These are phyloP conservation scores for Myotis daubentonii DNA, from an alignment of 2,797 vertebrate genomes.

Conservation along the genomic window DNA sequence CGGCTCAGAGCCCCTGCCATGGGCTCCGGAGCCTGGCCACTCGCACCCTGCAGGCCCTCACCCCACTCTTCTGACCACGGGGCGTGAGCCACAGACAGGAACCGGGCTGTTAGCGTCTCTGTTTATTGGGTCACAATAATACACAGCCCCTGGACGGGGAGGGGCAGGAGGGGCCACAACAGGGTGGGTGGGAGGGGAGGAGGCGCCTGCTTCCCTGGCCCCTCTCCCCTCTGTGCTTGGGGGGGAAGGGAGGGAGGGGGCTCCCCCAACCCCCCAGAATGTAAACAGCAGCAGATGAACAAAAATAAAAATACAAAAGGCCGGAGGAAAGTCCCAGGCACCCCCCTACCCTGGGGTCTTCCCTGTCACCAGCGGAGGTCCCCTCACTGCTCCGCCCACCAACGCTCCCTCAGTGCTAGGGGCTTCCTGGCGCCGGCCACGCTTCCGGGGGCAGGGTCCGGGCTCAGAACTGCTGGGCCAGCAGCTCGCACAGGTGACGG, in stretches of 20 bases:
- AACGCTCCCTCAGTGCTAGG: constrained; percentile 65
- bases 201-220: constrained; percentile 54
- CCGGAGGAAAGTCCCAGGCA: constrained; percentile 65
- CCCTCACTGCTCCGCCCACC: constrained; percentile 57
- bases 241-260: constrained; percentile 49
- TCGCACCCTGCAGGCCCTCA: constrained; percentile 86
- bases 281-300: constrained; percentile 81
- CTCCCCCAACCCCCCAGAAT: constrained; percentile 70
- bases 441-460: constrained; percentile 34
- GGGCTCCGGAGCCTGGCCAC: constrained; percentile 88
- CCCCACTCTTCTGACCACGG: constrained; percentile 57
- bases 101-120: constrained; percentile 48
- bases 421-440: constrained; percentile 43
- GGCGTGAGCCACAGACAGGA: neutral
- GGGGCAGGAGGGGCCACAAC: constrained; percentile 17
- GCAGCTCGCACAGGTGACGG: constrained; percentile 92
- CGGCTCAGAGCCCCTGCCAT: constrained; percentile 89
- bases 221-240: constrained; percentile 78
- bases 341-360: constrained; percentile 67
- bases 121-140: constrained; percentile 81
- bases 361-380: constrained; percentile 57
- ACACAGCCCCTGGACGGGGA: constrained; percentile 71
- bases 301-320: constrained; percentile 82
- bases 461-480: constrained; percentile 94
- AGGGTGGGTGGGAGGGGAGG: constrained; percentile 60